These are phyloP conservation scores for Anhinga rufa DNA, from an alignment of 2,113 vertebrate genomes.

Conservation along the genomic window DNA sequence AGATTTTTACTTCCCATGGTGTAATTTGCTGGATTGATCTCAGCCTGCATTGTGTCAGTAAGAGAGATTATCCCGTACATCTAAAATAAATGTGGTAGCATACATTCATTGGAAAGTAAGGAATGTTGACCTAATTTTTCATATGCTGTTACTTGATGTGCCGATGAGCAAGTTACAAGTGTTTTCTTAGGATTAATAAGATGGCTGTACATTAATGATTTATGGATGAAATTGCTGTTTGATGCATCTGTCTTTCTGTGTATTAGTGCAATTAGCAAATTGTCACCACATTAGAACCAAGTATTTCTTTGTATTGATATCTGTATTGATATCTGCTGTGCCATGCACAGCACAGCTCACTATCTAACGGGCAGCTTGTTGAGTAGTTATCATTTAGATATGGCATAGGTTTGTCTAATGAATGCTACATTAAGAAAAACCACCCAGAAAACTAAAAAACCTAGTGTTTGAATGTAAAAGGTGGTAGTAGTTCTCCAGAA, in stretches of 20 bases:
- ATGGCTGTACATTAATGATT: not conserved
- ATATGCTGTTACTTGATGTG: not conserved
- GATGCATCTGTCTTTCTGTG: not conserved
- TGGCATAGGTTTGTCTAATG: not conserved
- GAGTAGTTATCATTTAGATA: not conserved
- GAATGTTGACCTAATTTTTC: not conserved
- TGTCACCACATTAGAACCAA: not conserved
- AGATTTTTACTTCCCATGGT: not conserved
- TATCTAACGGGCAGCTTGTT: not conserved
- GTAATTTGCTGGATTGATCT: not conserved
- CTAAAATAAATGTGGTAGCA: not conserved
- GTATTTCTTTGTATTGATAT: not conserved
- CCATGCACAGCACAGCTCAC: not conserved
- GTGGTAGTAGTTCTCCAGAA: not conserved
- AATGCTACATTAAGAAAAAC: not conserved
- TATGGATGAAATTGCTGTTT: not conserved
- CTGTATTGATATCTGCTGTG: not conserved
- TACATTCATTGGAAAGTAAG: not conserved
- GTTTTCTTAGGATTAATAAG: not conserved
- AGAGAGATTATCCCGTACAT: not conserved
- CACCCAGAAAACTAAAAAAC: not conserved
- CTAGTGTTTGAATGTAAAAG: not conserved
- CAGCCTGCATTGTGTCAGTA: not conserved
- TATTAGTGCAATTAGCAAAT: not conserved
- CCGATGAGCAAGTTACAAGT: not conserved